These are phyloP conservation scores for Procambarus virginalis DNA, from an alignment of 1,140 invertebrate species.

Conservation along the genomic window DNA sequence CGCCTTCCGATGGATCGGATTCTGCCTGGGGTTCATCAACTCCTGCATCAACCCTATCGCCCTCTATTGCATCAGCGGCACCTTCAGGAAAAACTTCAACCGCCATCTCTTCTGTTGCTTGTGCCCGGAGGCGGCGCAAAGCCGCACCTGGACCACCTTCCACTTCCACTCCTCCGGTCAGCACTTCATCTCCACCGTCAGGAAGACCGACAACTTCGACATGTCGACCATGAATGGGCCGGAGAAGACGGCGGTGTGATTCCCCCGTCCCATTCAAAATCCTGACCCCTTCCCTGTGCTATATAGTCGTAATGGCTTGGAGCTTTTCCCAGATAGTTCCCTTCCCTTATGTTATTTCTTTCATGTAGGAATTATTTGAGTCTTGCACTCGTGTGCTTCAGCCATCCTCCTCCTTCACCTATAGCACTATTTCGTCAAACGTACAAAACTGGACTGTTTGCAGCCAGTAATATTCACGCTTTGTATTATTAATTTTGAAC, in stretches of 20 bases:
- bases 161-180: slow-evolving; percentile 50
- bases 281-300: not conserved
- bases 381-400: not conserved
- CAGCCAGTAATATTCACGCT: too few species aligned
- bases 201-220: slow-evolving; percentile 48
- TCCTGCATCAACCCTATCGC: slow-evolving; percentile 95
- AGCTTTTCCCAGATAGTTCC: not conserved
- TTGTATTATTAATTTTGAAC: too few species aligned
- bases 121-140: slow-evolving; percentile 36
- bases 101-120: slow-evolving; percentile 87
- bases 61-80: slow-evolving; percentile 91
- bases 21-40: slow-evolving; percentile 90
- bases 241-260: slow-evolving; percentile 42
- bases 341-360: too few species aligned
- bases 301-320: not conserved
- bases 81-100: slow-evolving; percentile 94
- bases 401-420: not conserved
- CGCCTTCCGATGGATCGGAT: slow-evolving; percentile 87
- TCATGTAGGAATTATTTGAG: too few species aligned
- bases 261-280: not conserved
- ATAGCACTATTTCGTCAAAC: not conserved
- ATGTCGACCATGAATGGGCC: slow-evolving; percentile 42
- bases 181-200: slow-evolving; percentile 40
- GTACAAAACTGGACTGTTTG: not conserved
- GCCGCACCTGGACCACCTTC: slow-evolving; percentile 54